These are phyloP conservation scores for Euura lappo DNA, from an alignment of 1,140 invertebrate genomes.

Conservation along the genomic window DNA sequence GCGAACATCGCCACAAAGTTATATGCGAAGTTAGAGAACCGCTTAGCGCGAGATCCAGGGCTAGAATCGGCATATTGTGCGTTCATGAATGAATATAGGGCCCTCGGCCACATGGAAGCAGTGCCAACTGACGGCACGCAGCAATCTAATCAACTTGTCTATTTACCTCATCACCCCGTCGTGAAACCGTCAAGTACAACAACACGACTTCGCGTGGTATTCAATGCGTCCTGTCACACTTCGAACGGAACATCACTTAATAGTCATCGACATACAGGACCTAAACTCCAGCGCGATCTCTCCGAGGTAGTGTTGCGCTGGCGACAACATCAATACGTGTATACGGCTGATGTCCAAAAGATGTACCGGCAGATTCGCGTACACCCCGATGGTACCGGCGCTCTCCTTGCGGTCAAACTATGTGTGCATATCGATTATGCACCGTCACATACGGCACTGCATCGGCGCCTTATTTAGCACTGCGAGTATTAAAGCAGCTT, in stretches of 20 bases:
- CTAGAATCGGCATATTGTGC: constrained; percentile 20
- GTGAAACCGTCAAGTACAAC: constrained; percentile 36
- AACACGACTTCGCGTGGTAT: constrained; percentile 44
- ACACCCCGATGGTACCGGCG: constrained; percentile 23
- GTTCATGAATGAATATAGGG: constrained; percentile 41
- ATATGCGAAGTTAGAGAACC: neutral
- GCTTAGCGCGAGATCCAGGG: neutral
- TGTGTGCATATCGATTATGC: constrained; percentile 29
- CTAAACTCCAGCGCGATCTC: constrained; percentile 44
- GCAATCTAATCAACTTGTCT: constrained; percentile 14
- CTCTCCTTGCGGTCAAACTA: constrained; percentile 25
- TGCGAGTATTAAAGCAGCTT: constrained; percentile 32
- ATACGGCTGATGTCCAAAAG: constrained; percentile 47
- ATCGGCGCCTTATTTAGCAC: constrained; percentile 38
- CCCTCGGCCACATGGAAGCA: neutral
- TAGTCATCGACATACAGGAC: constrained; percentile 36
- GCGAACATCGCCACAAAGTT: neutral
- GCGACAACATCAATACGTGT: constrained; percentile 24
- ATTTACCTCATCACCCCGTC: constrained; percentile 54
- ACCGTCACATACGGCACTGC: constrained; percentile 42
- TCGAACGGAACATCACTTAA: constrained; percentile 36
- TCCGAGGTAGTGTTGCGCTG: constrained; percentile 37
- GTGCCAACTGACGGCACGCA: constrained; percentile 20
- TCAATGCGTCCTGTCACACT: constrained; percentile 40
- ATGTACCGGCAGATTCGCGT: constrained; percentile 55